Percentiles rank a stretch among this genome's conserved stretches.
phyloP scores from a whole-genome alignment of 2,888 invertebrate species.

The Oscheius onirici region DNA sequence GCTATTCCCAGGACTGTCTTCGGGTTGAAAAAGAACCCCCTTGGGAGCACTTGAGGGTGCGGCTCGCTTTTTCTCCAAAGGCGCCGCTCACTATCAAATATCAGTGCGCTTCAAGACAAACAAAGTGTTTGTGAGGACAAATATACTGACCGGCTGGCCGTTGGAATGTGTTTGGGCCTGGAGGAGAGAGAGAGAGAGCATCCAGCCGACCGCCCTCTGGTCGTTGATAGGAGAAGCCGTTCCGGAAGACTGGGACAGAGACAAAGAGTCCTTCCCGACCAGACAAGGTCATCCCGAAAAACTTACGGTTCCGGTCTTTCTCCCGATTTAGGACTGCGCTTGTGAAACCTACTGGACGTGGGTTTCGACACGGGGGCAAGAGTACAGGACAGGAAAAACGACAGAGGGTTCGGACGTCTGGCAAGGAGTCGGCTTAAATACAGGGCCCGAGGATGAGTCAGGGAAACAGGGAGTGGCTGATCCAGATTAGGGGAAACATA shows the following conservation, averaged over 20 bases:
- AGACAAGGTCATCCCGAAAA: slow-evolving; percentile 13
- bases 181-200: slow-evolving; percentile 11
- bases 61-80: slow-evolving; percentile 26
- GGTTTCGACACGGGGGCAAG: no score
- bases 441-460: no score
- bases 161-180: slow-evolving; percentile 13
- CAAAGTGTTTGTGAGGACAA: slow-evolving; percentile 30
- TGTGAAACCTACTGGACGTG: no score
- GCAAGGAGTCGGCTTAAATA: no score
- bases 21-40: slow-evolving; percentile 1
- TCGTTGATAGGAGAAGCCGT: slow-evolving; percentile 24
- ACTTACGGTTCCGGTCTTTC: slow-evolving; percentile 18
- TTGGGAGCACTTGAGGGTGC: slow-evolving; percentile 10
- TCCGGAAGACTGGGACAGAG: slow-evolving; percentile 24
- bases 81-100: slow-evolving; percentile 33
- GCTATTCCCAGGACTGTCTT: slow-evolving; percentile 7
- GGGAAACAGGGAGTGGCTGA: no score
- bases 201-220: not conserved
- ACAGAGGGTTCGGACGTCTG: no score
- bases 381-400: no score
- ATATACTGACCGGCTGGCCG: slow-evolving; percentile 24
- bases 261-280: slow-evolving; percentile 7
- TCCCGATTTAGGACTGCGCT: not conserved
- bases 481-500: no score
- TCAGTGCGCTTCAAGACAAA: slow-evolving; percentile 32